phyloP scores from a whole-genome alignment of 2,888 invertebrate species.

The Tenodera sinensis region DNA sequence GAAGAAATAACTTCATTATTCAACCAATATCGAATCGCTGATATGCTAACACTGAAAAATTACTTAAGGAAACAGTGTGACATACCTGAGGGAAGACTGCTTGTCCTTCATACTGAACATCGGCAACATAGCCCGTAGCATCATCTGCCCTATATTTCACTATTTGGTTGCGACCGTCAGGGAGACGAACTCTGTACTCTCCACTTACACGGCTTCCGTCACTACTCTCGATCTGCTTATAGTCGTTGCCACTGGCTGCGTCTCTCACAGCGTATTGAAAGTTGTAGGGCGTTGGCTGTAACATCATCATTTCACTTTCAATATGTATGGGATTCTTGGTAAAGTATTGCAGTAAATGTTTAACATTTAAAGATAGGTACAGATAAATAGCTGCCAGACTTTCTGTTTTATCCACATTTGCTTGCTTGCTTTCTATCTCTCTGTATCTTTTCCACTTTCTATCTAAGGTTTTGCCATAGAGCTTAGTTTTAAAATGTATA shows the following conservation, averaged over 20 bases:
- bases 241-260: slow-evolving; percentile 73
- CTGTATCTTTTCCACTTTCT: too few species aligned
- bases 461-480: too few species aligned
- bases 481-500: too few species aligned
- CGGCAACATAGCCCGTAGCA: slow-evolving; percentile 87
- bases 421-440: too few species aligned
- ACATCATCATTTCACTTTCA: neutral
- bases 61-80: neutral
- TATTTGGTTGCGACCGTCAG: slow-evolving; percentile 80
- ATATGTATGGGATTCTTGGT: too few species aligned
- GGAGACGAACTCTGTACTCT: slow-evolving; percentile 77
- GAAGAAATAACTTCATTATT: too few species aligned
- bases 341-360: neutral
- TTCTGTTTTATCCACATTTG: too few species aligned
- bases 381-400: too few species aligned
- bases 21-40: too few species aligned
- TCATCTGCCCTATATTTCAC: slow-evolving; percentile 85
- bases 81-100: neutral
- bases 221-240: slow-evolving; percentile 80
- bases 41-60: too few species aligned
- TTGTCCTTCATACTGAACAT: slow-evolving; percentile 69
- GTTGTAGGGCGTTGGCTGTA: slow-evolving; percentile 70
- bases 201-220: slow-evolving; percentile 82
- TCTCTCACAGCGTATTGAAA: slow-evolving; percentile 85
- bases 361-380: too few species aligned